A percentile compares a stretch with the other conserved stretches of the same genome.
Conservation (phyloP, 2,797 vertebrate species). For the Phaenicophaeus curvirostris region DNA sequence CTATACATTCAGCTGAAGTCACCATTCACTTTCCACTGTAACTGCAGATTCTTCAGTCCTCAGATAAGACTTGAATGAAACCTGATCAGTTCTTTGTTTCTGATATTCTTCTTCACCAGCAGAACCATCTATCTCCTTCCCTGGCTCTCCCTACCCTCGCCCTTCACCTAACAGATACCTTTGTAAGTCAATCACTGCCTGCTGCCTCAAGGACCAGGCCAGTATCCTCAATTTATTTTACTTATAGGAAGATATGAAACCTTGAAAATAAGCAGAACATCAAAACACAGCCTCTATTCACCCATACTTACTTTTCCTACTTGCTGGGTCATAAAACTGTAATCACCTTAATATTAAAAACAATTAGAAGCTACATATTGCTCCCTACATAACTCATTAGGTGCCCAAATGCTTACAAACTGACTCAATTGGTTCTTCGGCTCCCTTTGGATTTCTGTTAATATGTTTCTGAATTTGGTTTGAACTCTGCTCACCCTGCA, state of each 20-base stretch:
- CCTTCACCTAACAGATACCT: background rate
- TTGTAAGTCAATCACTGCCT: background rate
- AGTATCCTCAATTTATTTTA: background rate
- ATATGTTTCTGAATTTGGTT: background rate
- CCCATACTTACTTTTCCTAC: background rate
- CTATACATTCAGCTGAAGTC: background rate
- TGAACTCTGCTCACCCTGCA: background rate
- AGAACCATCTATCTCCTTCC: background rate
- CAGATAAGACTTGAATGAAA: background rate
- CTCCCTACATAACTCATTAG: background rate
- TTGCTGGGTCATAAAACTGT: slow-evolving; percentile 6
- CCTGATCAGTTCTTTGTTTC: background rate
- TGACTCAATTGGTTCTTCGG: background rate
- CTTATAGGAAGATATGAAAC: background rate
- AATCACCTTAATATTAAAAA: background rate
- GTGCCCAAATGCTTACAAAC: background rate
- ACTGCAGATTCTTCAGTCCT: background rate
- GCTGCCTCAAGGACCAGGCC: background rate
- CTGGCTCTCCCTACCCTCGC: background rate
- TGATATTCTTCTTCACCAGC: background rate
- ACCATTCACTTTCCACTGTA: background rate
- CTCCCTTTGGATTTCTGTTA: background rate
- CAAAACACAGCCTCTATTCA: background rate
- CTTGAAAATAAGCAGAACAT: background rate
- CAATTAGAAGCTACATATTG: background rate